Evolutionary conservation across 2,797 vertebrate genomes (phyloP).

Genomic region (Merluccius polli): DNA sequence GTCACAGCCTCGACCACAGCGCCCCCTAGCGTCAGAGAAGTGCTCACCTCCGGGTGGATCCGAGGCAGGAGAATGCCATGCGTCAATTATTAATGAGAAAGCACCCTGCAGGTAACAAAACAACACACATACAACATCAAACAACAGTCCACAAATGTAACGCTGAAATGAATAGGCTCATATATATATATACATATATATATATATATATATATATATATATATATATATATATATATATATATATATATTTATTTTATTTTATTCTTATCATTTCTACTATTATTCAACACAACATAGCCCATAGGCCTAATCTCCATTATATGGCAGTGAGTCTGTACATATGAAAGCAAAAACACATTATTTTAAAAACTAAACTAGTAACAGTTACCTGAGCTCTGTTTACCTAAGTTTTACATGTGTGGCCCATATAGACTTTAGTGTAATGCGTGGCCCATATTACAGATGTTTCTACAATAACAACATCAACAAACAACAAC

Average conservation of each 20-base stretch:
- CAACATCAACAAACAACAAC: no score
- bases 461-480: no score
- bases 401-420: no score
- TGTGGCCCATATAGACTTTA: no score
- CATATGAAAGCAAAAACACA: no score
- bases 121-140: slow-evolving; percentile 9
- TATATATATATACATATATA: not conserved
- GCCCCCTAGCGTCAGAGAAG: slow-evolving; percentile 76
- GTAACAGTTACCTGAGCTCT: no score
- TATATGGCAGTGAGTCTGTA: no score
- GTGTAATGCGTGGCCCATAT: no score
- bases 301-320: not conserved
- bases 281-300: not conserved
- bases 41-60: slow-evolving; percentile 85
- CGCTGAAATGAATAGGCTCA: not conserved
- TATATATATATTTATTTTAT: no score
- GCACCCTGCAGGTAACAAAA: slow-evolving; percentile 77
- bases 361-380: no score
- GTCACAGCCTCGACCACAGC: slow-evolving; percentile 52
- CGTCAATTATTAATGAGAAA: slow-evolving; percentile 93
- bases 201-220: no score
- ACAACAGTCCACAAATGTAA: not conserved
- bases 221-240: no score
- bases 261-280: not conserved
- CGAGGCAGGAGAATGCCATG: slow-evolving; percentile 81